Percentiles rank a stretch among this genome's conserved stretches.
phyloP scores from a whole-genome alignment of 2,797 vertebrate species.

The Malurus leucopterus region DNA sequence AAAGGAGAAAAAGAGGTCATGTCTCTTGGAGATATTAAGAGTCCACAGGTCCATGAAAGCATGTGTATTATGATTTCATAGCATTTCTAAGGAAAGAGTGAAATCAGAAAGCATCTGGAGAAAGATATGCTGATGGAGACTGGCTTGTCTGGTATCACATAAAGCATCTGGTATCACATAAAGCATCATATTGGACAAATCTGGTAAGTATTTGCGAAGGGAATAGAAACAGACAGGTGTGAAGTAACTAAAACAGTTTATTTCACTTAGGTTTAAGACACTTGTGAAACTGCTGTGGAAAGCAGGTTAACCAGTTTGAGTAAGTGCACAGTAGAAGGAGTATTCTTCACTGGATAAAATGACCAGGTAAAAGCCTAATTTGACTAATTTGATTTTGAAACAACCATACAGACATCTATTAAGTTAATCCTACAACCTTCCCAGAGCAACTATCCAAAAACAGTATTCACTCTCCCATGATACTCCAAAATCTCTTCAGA shows the following conservation, averaged over 20 bases:
- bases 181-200: neutral
- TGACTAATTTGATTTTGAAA: neutral
- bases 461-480: neutral
- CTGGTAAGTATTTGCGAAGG: neutral
- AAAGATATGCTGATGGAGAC: neutral
- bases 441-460: neutral
- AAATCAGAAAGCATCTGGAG: neutral
- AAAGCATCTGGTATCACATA: neutral
- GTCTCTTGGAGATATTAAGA: neutral
- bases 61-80: neutral
- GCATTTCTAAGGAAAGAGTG: neutral
- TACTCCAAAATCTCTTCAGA: neutral
- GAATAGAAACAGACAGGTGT: neutral
- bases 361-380: neutral
- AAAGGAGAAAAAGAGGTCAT: neutral
- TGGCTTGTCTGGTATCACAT: neutral
- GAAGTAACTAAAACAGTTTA: neutral
- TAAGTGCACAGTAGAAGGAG: neutral
- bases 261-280: neutral
- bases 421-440: neutral
- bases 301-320: neutral
- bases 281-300: neutral
- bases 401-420: neutral
- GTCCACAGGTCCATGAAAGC: neutral
- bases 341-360: neutral